Evolutionary conservation across 2,113 vertebrate species (phyloP).

Genomic region (Dicerorhinus sumatrensis): DNA sequence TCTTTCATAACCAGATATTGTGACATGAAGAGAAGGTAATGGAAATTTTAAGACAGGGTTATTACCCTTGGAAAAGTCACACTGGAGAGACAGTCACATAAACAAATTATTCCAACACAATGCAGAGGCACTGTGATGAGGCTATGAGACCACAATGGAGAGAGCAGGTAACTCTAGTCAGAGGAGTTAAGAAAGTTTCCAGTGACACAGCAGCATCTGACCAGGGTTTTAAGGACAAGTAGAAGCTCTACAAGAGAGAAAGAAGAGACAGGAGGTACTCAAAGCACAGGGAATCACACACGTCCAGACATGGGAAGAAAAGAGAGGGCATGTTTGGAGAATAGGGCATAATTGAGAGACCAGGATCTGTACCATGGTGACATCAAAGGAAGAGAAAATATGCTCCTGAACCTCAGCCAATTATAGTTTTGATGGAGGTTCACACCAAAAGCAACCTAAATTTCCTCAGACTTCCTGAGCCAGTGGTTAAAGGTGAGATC

Average conservation of each 20-base stretch:
- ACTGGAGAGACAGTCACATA: not conserved
- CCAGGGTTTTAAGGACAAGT: not conserved
- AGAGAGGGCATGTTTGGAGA: not conserved
- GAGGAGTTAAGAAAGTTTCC: not conserved
- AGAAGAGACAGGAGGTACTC: not conserved
- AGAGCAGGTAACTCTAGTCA: not conserved
- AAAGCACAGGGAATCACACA: not conserved
- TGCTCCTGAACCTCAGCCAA: fast-evolving
- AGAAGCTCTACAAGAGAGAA: not conserved
- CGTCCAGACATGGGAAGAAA: not conserved
- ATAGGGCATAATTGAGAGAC: not conserved
- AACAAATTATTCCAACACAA: not conserved
- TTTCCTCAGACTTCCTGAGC: not conserved
- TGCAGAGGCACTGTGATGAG: not conserved
- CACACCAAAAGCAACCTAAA: not conserved
- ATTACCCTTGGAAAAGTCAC: not conserved
- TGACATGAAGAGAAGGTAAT: not conserved
- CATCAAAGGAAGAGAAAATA: not conserved
- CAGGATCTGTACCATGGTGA: not conserved
- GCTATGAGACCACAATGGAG: not conserved
- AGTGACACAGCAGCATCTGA: not conserved
- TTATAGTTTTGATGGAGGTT: not conserved
- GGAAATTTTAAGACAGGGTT: not conserved
- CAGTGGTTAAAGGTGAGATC: not conserved
- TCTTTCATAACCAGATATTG: not conserved